A percentile compares a stretch with the other conserved stretches of the same genome.
Evolutionary conservation across 2,113 vertebrate species (phyloP).

Genomic region (Redunca redunca): DNA sequence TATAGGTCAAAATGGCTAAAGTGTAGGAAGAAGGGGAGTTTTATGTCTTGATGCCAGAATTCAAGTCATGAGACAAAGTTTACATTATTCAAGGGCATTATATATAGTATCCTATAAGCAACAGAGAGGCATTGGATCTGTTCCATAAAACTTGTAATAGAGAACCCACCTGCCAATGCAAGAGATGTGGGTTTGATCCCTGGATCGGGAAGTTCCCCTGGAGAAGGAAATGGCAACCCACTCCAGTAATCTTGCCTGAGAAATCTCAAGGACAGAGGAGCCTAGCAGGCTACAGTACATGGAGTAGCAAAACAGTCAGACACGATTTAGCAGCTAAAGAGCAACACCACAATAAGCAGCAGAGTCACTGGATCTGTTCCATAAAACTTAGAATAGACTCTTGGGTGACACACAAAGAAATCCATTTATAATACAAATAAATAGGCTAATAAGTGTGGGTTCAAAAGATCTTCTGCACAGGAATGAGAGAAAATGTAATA

Average conservation of each 20-base stretch:
- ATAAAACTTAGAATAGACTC: not conserved
- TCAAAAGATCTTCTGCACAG: not conserved
- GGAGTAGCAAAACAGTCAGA: not conserved
- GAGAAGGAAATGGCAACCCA: not conserved
- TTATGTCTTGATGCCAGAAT: not conserved
- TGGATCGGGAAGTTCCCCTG: not conserved
- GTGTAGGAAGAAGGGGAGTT: not conserved
- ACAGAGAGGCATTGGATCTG: not conserved
- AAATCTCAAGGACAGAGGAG: not conserved
- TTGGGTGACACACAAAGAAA: slow-evolving; percentile 26
- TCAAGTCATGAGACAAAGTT: not conserved
- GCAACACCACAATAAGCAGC: not conserved
- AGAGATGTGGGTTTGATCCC: not conserved
- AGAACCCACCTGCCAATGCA: not conserved
- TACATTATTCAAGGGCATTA: not conserved
- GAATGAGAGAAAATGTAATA: not conserved
- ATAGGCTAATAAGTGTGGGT: not conserved
- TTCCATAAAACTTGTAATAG: not conserved
- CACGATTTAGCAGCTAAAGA: not conserved
- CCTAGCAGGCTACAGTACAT: not conserved
- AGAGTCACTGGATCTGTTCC: not conserved
- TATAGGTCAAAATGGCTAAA: not conserved
- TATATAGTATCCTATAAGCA: not conserved
- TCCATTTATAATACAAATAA: slow-evolving; percentile 20
- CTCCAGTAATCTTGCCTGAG: not conserved